Evolutionary conservation across 2,113 vertebrate species (phyloP).

Genomic region (Sula dactylatra): DNA sequence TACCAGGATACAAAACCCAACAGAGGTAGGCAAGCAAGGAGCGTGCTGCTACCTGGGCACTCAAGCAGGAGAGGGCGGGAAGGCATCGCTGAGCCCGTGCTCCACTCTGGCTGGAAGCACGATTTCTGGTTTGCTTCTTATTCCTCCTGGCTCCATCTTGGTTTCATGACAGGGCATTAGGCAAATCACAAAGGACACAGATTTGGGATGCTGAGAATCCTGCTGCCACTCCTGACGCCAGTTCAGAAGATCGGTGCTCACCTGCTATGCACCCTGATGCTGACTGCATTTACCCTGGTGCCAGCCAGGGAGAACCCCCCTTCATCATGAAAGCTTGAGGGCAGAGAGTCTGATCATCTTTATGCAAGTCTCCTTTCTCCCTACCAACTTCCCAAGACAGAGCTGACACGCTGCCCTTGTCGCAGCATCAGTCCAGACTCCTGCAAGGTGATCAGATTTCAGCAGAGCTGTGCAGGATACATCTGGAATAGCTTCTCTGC

Average conservation of each 20-base stretch:
- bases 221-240: background rate
- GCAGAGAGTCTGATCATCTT: background rate
- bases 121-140: background rate
- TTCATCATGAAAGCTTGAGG: background rate
- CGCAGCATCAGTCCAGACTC: background rate
- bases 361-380: background rate
- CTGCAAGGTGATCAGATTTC: background rate
- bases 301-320: accelerated
- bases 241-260: background rate
- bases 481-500: background rate
- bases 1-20: conserved; percentile 62
- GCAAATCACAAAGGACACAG: background rate
- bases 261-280: background rate
- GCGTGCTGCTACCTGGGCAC: background rate
- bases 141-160: background rate
- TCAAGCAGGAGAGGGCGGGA: background rate
- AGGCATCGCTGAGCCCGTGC: background rate
- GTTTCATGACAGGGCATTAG: background rate
- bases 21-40: background rate
- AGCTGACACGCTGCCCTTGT: accelerated
- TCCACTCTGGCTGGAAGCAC: accelerated
- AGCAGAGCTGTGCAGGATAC: background rate
- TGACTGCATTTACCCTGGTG: accelerated
- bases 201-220: background rate
- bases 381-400: background rate